These are phyloP conservation scores for Camelus dromedarius DNA, from an alignment of 2,113 vertebrate species.

Conservation along the genomic window DNA sequence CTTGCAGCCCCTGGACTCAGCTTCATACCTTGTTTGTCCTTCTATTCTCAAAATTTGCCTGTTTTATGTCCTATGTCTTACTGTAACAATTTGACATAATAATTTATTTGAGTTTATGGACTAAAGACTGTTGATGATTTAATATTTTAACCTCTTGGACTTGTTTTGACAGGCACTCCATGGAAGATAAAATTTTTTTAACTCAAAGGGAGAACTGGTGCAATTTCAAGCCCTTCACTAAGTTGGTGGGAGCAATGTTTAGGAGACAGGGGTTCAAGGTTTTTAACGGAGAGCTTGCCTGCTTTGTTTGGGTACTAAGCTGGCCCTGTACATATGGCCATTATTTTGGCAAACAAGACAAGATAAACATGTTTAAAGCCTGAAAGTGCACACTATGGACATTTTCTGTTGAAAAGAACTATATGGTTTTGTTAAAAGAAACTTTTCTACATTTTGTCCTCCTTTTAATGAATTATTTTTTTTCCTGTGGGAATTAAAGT, in stretches of 20 bases:
- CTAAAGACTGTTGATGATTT: conserved; percentile 10
- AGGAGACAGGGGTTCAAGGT: not conserved
- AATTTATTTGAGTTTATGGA: conserved; percentile 55
- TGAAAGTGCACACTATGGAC: not conserved
- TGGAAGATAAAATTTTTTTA: conserved; percentile 43
- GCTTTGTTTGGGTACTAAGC: conserved; percentile 45
- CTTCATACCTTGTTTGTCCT: not conserved
- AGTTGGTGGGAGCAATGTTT: not conserved
- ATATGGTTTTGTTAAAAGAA: conserved; percentile 51
- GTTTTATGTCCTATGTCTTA: not conserved
- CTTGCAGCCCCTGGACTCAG: not conserved
- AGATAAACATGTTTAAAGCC: conserved; percentile 4
- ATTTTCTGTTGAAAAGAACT: conserved; percentile 38
- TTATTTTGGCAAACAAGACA: conserved; percentile 49
- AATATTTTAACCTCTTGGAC: conserved; percentile 24
- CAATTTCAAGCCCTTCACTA: conserved; percentile 33
- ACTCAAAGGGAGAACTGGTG: not conserved
- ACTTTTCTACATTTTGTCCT: not conserved
- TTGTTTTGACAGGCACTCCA: conserved; percentile 12
- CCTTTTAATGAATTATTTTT: conserved; percentile 29
- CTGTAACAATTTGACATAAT: not conserved
- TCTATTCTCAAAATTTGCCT: conserved; percentile 39
- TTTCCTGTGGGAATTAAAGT: conserved; percentile 18
- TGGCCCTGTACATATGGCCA: not conserved
- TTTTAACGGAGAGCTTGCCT: not conserved